Percentiles rank a stretch among this genome's conserved stretches.
These are phyloP conservation scores for Mythimna albipuncta DNA, from an alignment of 2,888 invertebrate genomes.

Conservation along the genomic window DNA sequence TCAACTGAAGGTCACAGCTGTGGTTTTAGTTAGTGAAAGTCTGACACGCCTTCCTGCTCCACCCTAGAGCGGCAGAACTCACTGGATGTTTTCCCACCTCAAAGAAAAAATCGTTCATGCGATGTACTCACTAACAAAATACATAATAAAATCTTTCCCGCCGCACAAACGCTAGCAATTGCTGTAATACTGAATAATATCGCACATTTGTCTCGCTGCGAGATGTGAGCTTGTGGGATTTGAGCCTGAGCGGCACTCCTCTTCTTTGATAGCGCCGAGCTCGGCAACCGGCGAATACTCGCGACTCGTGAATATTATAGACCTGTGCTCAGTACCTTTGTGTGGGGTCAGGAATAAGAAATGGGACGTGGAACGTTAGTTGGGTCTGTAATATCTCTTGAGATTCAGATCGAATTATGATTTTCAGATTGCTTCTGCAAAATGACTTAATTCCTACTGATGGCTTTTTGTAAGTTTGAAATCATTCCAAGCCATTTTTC, in stretches of 20 bases:
- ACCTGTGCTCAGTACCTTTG: background rate
- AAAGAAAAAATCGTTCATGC: background rate
- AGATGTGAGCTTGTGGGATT: conserved; percentile 4
- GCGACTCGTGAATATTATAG: conserved; percentile 18
- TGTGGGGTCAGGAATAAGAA: background rate
- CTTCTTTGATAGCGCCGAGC: background rate
- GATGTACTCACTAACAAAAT: background rate
- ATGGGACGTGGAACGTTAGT: background rate
- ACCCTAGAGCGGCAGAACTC: no score
- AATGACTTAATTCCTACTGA: background rate
- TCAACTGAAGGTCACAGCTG: no score
- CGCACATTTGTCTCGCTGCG: conserved; percentile 37
- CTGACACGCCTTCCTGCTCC: no score
- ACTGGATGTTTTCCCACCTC: no score
- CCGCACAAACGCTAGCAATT: conserved; percentile 29
- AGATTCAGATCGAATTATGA: background rate
- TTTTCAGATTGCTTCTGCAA: background rate
- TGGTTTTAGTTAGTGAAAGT: no score
- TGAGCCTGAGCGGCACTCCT: background rate
- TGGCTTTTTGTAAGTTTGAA: no score
- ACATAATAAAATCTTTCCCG: conserved; percentile 2
- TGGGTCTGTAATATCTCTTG: background rate
- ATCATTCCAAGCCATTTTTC: no score
- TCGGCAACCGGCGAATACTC: background rate
- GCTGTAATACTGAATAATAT: conserved; percentile 52